Evolutionary conservation across 2,888 invertebrate species (phyloP), one percentile per base, ranked within the genome.

Genomic region (Phania funesta): DNA sequence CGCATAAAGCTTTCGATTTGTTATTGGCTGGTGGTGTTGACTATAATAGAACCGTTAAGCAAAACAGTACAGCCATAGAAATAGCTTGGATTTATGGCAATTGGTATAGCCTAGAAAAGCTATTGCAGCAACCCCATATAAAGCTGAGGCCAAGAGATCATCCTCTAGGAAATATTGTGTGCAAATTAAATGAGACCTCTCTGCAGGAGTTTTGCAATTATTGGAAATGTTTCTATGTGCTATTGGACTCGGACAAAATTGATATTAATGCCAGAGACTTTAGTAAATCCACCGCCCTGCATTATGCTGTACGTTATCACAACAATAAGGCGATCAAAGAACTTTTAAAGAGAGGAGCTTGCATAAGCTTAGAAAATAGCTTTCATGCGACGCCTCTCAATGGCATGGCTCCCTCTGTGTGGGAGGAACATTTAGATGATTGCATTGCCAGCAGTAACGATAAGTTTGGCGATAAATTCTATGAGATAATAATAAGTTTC

Each of bases 401-500:
- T 54, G 94, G 95, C 85, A 94, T 97, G 32, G 92, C 93, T 71
- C 93, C 94, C 0, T 93, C 93, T 84, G 91, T 94, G 9, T 90
- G 96, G 41, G 94, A 95, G 88, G 92, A 93, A 18, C 95, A 94
- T 87, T 92, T 96, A 67, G 94, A 96, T 87, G 93, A 93, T 85
- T 96, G 96, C 87, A 91, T 97, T 44, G 92, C 92, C 56, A 93
- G 94, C 32, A 94, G 94, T 84, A 92, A 93, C 41, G 93, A 93
- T 86, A 92, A 93, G 84, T 92, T 93, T 0, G 94, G 93, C 85
- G 95, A 94, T 54, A 93, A 93, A 75, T 93, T 93, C 85, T 95
- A 94, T 87, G 94, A 95, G 90, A 94, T 96, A 65, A 93, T 93
- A 68, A 93, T 96, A 86, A 93, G 95, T 88, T 96, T 95, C 86